Percentiles rank a stretch among this genome's conserved stretches.
phyloP scores from a whole-genome alignment of 2,888 invertebrate genomes.

The Orchesellides sinensis region DNA sequence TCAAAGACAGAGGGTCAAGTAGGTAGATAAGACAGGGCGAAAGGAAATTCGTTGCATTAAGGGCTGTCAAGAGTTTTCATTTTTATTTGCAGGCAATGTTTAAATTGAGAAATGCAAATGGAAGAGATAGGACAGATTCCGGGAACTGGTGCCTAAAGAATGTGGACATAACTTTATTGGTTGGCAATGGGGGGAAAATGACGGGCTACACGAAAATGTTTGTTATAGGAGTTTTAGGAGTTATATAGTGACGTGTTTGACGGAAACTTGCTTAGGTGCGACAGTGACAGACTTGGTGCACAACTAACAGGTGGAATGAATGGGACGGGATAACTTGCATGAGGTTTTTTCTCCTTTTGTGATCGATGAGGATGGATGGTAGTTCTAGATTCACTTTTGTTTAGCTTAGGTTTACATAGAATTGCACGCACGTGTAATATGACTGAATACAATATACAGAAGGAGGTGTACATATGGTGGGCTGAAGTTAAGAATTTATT shows the following conservation, averaged over 20 bases:
- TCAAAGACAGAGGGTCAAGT: neutral
- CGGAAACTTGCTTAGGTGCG: constrained; percentile 55
- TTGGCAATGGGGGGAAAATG: neutral
- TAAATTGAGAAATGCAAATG: neutral
- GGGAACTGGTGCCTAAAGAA: neutral
- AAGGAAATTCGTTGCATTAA: too few species aligned
- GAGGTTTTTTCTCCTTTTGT: constrained; percentile 16
- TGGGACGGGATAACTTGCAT: constrained; percentile 24
- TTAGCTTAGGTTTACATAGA: neutral
- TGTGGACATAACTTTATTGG: neutral
- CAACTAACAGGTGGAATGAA: constrained; percentile 60
- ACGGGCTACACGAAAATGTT: neutral
- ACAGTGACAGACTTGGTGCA: constrained; percentile 61
- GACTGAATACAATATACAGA: constrained; percentile 33
- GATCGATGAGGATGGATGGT: constrained; percentile 23
- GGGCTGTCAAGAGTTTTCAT: too few species aligned
- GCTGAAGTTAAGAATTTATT: constrained; percentile 5
- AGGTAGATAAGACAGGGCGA: too few species aligned
- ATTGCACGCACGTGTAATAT: constrained; percentile 11
- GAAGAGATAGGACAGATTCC: neutral
- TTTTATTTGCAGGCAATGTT: neutral
- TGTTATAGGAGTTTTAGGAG: constrained; percentile 5
- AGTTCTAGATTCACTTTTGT: constrained; percentile 36
- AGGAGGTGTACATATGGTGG: neutral
- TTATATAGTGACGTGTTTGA: neutral